Evolutionary conservation across 2,797 vertebrate genomes (phyloP).

Genomic region (Ciconia nigra): DNA sequence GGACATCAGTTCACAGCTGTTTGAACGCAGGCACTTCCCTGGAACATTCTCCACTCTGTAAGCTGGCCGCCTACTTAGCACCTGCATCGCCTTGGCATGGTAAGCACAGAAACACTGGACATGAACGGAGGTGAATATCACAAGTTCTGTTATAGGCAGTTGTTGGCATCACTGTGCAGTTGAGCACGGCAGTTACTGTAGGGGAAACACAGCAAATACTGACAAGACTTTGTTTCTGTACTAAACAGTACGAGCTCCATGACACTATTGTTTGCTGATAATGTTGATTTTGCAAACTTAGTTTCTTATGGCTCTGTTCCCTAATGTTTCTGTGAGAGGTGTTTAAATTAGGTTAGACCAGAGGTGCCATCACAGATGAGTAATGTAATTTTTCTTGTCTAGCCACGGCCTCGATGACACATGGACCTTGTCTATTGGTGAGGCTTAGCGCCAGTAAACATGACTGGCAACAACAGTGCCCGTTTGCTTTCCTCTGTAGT

Average conservation of each 20-base stretch:
- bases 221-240: background rate
- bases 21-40: background rate
- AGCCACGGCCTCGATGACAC: background rate
- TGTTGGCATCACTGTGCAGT: background rate
- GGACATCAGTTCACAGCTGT: background rate
- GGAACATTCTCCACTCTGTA: background rate
- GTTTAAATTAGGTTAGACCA: background rate
- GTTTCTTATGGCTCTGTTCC: background rate
- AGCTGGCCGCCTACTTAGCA: background rate
- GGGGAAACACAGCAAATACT: background rate
- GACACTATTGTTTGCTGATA: background rate
- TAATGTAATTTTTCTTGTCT: background rate
- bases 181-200: background rate
- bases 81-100: background rate
- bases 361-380: background rate
- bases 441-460: background rate
- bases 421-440: background rate
- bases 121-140: rapidly evolving
- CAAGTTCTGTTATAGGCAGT: rapidly evolving
- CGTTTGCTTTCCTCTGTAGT: background rate
- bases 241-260: background rate
- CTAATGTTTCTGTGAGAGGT: background rate
- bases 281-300: background rate
- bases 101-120: background rate
- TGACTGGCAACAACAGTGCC: background rate